A percentile compares a stretch with the other conserved stretches of the same genome.
phyloP scores from a whole-genome alignment of 2,113 vertebrate species.

The Zapornia atra region DNA sequence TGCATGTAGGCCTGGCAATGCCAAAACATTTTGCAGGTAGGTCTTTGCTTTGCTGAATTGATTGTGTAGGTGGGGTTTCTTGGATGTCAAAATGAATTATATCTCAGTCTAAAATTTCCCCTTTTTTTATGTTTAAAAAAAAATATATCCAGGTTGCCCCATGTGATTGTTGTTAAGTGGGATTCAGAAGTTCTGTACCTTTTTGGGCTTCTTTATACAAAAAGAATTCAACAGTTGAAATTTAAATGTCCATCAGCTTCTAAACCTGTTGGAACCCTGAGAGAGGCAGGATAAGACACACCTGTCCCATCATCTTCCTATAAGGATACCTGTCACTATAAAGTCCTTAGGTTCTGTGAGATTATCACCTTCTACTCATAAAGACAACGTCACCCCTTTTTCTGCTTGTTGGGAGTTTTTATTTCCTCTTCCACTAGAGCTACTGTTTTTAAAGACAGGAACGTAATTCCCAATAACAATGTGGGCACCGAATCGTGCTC shows the following conservation, averaged over 20 bases:
- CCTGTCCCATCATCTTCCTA: not conserved
- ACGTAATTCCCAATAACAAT: rapidly evolving
- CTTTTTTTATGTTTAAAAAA: not conserved
- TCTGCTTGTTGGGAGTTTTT: not conserved
- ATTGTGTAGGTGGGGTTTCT: not conserved
- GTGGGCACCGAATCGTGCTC: not conserved
- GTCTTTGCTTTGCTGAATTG: not conserved
- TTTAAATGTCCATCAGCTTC: not conserved
- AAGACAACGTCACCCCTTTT: not conserved
- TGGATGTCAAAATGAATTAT: not conserved
- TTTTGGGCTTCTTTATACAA: not conserved
- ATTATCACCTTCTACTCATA: not conserved
- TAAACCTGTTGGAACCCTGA: not conserved
- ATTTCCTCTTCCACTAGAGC: not conserved
- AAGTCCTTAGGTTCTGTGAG: not conserved
- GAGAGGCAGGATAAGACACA: not conserved
- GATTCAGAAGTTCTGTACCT: not conserved
- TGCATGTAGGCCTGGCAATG: not conserved
- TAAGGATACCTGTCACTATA: not conserved
- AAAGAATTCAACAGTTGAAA: not conserved
- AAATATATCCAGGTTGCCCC: not conserved
- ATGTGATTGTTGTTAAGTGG: not conserved
- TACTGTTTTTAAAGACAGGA: not conserved
- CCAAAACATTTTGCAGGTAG: not conserved
- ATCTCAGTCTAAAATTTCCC: not conserved